These are phyloP conservation scores for Encarsia formosa DNA, from an alignment of 2,888 invertebrate genomes.

Conservation along the genomic window DNA sequence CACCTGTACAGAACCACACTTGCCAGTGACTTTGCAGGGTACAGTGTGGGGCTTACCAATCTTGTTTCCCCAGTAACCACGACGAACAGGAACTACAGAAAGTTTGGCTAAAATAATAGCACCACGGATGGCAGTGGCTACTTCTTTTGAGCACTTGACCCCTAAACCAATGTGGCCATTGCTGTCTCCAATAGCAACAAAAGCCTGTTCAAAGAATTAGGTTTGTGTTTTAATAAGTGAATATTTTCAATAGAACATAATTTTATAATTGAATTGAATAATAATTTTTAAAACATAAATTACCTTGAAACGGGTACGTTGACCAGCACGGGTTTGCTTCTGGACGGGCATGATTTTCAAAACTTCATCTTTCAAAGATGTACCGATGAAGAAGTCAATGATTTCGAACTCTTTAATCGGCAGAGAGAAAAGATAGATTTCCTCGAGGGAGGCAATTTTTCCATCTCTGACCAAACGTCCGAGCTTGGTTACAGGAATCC, in stretches of 20 bases:
- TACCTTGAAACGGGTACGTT: conserved; percentile 95
- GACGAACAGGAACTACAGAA: conserved; percentile 94
- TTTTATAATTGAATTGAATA: background rate
- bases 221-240: background rate
- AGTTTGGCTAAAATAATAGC: conserved; percentile 98
- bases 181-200: conserved; percentile 95
- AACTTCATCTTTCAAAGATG: conserved; percentile 93
- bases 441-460: conserved; percentile 92
- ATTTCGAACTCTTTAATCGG: conserved; percentile 99
- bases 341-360: conserved; percentile 99
- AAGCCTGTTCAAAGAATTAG: conserved; percentile 55
- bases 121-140: conserved; percentile 98
- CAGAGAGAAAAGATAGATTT: conserved; percentile 96
- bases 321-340: conserved; percentile 99
- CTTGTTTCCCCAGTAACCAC: conserved; percentile 99
- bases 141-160: conserved; percentile 99
- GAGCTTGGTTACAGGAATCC: conserved; percentile 97
- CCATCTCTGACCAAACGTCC: conserved; percentile 95
- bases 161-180: conserved; percentile 98
- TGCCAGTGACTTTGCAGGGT: conserved; percentile 99
- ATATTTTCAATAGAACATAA: background rate
- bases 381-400: conserved; percentile 94
- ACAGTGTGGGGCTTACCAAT: conserved; percentile 99
- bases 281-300: background rate
- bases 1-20: conserved; percentile 98